Conservation (phyloP, 2,797 vertebrate genomes). For the Acanthurus lineatus region DNA sequence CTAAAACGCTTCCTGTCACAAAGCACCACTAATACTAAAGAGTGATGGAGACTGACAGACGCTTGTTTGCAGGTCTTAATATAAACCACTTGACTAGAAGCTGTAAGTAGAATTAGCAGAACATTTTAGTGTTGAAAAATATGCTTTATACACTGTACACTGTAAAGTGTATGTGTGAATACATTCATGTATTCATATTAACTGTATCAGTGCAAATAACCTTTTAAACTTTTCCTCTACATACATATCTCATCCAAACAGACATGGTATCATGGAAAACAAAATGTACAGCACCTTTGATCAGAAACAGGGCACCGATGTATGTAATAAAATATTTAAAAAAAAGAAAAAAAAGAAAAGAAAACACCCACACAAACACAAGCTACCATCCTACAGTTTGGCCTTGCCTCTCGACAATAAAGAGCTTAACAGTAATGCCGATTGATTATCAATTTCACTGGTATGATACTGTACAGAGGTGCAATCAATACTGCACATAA, state of each 20-base stretch:
- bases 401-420: constrained; percentile 75
- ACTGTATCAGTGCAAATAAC: constrained; percentile 82
- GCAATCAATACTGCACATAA: constrained; percentile 88
- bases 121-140: constrained; percentile 71
- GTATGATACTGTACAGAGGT: constrained; percentile 86
- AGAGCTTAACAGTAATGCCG: constrained; percentile 82
- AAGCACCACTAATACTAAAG: constrained; percentile 52
- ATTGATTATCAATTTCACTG: constrained; percentile 89
- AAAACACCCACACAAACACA: constrained; percentile 82
- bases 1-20: constrained; percentile 53
- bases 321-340: constrained; percentile 64
- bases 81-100: constrained; percentile 52
- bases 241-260: constrained; percentile 66
- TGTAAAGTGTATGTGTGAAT: constrained; percentile 63
- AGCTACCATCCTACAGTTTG: constrained; percentile 77
- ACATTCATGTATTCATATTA: constrained; percentile 78
- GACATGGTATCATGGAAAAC: constrained; percentile 61
- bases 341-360: constrained; percentile 75
- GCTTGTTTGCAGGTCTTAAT: constrained; percentile 44
- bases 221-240: constrained; percentile 41
- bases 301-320: constrained; percentile 65
- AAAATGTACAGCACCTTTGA: constrained; percentile 69
- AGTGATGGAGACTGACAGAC: constrained; percentile 42
- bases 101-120: constrained; percentile 64
- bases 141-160: constrained; percentile 71